Evolutionary conservation across 2,797 vertebrate species (phyloP), one percentile per base, ranked within the genome.

Genomic region (Poecilia gillii): DNA sequence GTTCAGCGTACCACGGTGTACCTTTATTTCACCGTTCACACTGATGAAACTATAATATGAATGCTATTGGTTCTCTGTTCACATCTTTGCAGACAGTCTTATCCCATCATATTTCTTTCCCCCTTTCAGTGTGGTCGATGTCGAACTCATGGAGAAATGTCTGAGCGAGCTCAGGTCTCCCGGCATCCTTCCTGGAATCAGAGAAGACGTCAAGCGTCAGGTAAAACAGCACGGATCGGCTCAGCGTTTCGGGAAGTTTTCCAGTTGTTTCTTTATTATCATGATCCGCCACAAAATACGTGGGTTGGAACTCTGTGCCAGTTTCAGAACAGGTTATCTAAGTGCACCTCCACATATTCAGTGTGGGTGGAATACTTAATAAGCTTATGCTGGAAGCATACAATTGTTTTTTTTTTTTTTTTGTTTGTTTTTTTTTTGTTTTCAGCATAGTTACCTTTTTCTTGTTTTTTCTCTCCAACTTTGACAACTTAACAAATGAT

Each of bases 121-220:
- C 68, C 80, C 84, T 90, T 78, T 47, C 87, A 99, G 98, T 82
- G 87, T 97, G 66, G 89, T 97, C 75, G 96, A 96, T 84, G 91
- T 93, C 3, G 75, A 87, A 51, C 86, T 94, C 62, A 57, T 99
- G 36, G 96, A 97, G 87, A 95, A 91, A 80, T 96, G 85, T 76
- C 75, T 98, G 78, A 89, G 90, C 85, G 97, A 99, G 79, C 91
- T 99, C 79, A 97, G 90, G 92, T 89, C 92, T 53, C 95, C 91
- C 0, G 78, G 91, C 84, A 79, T 95, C 64, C 90, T 88, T 28
- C 94, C 91, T 2, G 93, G 90, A 89, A 94, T 95, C 43, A 84
- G 41, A 57, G 96, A 97, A 81, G 93, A 96, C 70, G 89, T 94
- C 73, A 97, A 95, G 93, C 95, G 94, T 84, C 98, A 99, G 96